Conservation (phyloP, 2,113 vertebrate genomes). For the Strigops habroptila region DNA sequence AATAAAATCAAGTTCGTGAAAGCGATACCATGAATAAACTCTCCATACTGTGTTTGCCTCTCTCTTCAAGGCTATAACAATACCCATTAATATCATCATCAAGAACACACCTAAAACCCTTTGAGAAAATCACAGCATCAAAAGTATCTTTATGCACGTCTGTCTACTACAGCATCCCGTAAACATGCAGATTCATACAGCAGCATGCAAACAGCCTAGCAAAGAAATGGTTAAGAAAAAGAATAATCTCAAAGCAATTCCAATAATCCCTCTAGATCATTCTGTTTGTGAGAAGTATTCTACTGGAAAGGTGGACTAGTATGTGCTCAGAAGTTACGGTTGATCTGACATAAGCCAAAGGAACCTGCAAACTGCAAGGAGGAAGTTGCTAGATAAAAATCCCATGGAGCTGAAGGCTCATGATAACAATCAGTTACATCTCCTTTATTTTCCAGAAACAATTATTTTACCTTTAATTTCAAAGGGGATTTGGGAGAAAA, state of each 20-base stretch:
- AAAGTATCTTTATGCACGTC: not conserved
- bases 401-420: not conserved
- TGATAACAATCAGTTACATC: not conserved
- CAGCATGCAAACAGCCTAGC: constrained; percentile 41
- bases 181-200: constrained; percentile 36
- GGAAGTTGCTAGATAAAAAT: not conserved
- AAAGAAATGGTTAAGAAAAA: not conserved
- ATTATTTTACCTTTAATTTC: constrained; percentile 18
- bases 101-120: not conserved
- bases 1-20: not conserved
- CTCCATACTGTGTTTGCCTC: not conserved
- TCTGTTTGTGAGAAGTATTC: not conserved
- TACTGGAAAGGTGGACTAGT: not conserved
- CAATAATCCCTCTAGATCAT: not conserved
- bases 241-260: not conserved
- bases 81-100: not conserved
- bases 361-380: not conserved
- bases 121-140: not conserved
- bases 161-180: not conserved
- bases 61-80: not conserved
- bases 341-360: constrained; percentile 10
- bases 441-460: not conserved
- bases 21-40: not conserved
- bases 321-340: not conserved
- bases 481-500: not conserved